Evolutionary conservation across 2,113 vertebrate genomes (phyloP).

Genomic region (Bambusicola thoracicus): DNA sequence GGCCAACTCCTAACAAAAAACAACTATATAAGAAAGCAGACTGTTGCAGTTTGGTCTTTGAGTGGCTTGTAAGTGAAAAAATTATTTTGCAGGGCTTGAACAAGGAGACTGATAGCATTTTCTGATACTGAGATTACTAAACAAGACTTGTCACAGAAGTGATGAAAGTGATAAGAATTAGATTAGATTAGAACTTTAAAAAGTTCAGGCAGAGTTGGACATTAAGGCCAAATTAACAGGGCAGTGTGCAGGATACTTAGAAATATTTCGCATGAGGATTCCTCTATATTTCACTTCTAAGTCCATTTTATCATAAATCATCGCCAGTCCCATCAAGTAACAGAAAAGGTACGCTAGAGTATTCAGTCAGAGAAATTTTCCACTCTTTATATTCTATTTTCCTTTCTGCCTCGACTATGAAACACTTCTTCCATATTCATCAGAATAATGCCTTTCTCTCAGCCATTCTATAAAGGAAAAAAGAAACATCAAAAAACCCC

Average conservation of each 20-base stretch:
- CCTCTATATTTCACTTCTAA: background rate
- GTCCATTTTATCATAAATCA: background rate
- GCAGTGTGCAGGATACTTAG: background rate
- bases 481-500: background rate
- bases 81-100: constrained; percentile 2
- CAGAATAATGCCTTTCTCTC: background rate
- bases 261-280: background rate
- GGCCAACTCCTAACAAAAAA: background rate
- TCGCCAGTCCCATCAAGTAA: background rate
- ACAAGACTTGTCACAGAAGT: background rate
- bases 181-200: background rate
- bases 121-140: background rate
- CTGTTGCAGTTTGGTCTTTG: background rate
- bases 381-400: background rate
- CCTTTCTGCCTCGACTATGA: background rate
- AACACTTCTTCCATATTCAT: background rate
- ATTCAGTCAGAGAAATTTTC: background rate
- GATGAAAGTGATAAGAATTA: background rate
- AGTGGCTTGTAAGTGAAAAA: background rate
- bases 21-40: background rate
- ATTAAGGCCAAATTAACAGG: background rate
- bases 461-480: background rate
- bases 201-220: background rate
- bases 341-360: background rate
- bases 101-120: background rate